Percentiles rank a stretch among this genome's conserved stretches.
Conservation (phyloP, 1,140 invertebrate species). For the Drosophila pandora region DNA sequence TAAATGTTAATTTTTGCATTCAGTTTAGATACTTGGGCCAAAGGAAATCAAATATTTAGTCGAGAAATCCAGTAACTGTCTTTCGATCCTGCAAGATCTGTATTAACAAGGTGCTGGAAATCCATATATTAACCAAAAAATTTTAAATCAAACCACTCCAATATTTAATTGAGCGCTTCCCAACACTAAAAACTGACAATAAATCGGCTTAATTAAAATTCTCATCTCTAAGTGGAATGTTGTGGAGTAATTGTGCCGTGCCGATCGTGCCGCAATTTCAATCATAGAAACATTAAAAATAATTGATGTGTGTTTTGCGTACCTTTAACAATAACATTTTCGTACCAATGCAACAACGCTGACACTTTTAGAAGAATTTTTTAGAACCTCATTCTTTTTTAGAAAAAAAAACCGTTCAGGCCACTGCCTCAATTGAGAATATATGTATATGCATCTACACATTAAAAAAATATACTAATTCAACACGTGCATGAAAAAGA, state of each 20-base stretch:
- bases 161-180: too few relatives aligned
- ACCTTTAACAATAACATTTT: too few relatives aligned
- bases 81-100: conserved; percentile 84
- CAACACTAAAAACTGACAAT: neutral
- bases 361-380: too few relatives aligned
- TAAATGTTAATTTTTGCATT: neutral
- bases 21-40: conserved; percentile 84
- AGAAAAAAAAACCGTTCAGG: too few relatives aligned
- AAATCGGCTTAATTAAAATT: neutral
- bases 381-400: too few relatives aligned
- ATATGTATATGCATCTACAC: too few relatives aligned
- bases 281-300: neutral
- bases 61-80: conserved; percentile 86
- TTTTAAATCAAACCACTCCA: neutral
- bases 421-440: too few relatives aligned
- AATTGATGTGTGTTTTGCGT: too few relatives aligned
- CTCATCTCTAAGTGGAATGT: neutral
- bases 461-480: too few relatives aligned
- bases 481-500: too few relatives aligned
- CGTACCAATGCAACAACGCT: too few relatives aligned
- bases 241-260: neutral
- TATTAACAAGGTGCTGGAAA: conserved; percentile 59
- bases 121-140: conserved; percentile 42
- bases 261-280: neutral
- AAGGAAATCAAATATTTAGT: conserved; percentile 88